A percentile compares a stretch with the other conserved stretches of the same genome.
These are phyloP conservation scores for Bacillus rossius DNA, from an alignment of 1,140 invertebrate species.

Conservation along the genomic window DNA sequence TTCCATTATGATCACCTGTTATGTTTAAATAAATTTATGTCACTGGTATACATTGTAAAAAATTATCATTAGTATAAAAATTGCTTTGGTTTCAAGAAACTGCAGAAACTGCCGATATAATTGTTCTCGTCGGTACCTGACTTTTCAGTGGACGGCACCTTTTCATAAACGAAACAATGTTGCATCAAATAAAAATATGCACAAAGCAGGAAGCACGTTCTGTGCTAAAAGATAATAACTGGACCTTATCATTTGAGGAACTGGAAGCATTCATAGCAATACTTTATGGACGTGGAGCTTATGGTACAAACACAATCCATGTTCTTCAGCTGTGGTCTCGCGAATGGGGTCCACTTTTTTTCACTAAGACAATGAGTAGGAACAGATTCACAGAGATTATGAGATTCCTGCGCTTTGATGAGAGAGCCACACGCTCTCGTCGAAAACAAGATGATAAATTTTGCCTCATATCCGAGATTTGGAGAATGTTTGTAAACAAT, in stretches of 20 bases:
- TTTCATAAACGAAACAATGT: background rate
- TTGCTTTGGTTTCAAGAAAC: too few relatives aligned
- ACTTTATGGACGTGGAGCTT: background rate
- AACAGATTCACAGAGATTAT: background rate
- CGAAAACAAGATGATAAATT: background rate
- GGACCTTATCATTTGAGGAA: conserved; percentile 3
- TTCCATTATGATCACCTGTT: too few relatives aligned
- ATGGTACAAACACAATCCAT: background rate
- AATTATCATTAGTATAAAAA: too few relatives aligned
- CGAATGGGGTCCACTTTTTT: background rate
- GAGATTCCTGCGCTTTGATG: conserved; percentile 8
- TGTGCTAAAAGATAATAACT: background rate
- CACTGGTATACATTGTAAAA: too few relatives aligned
- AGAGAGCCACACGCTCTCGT: background rate
- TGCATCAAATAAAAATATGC: background rate
- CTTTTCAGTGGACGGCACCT: background rate
- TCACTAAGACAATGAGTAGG: background rate
- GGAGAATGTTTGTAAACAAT: background rate
- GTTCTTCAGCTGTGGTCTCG: background rate
- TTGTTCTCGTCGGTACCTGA: too few relatives aligned
- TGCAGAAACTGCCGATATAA: too few relatives aligned
- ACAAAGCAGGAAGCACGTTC: background rate
- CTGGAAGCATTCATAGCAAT: conserved; percentile 4
- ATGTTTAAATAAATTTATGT: too few relatives aligned
- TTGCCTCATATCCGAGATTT: background rate